Evolutionary conservation across 2,797 vertebrate genomes (phyloP).

Genomic region (Ficedula albicollis): DNA sequence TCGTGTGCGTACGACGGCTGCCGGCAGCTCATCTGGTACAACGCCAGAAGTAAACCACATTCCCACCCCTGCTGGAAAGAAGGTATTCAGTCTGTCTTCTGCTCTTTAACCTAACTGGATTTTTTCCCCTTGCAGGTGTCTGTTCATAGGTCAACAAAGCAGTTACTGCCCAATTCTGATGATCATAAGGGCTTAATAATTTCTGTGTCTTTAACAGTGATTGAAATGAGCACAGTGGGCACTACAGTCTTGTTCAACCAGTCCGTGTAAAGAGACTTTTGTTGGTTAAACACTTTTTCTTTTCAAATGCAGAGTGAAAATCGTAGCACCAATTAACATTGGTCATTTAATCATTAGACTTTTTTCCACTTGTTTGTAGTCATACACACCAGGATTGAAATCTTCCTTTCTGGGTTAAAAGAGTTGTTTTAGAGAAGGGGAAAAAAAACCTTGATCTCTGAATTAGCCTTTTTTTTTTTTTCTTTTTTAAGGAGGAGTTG

Average conservation of each 20-base stretch:
- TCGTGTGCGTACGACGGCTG: conserved; percentile 99
- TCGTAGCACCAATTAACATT: not conserved
- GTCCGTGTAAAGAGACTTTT: not conserved
- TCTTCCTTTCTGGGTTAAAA: not conserved
- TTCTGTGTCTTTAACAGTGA: not conserved
- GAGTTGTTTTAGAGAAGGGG: not conserved
- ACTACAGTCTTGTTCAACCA: not conserved
- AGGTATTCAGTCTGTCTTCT: conserved; percentile 76
- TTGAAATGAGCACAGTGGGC: not conserved
- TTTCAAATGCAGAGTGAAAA: not conserved
- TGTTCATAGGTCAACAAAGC: not conserved
- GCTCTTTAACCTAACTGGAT: not conserved
- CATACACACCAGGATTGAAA: not conserved
- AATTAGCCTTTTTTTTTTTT: conserved; percentile 4
- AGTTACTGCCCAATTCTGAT: not conserved
- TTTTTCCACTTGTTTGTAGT: not conserved
- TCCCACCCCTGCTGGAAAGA: conserved; percentile 98
- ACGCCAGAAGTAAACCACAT: conserved; percentile 98
- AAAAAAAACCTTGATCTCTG: not conserved
- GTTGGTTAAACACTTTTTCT: not conserved
- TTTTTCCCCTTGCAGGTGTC: not conserved
- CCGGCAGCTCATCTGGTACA: conserved; percentile 99
- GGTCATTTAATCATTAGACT: not conserved
- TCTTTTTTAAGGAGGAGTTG: not conserved
- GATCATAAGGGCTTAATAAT: not conserved